phyloP scores from a whole-genome alignment of 2,888 invertebrate genomes.

The Julus scandinavius region DNA sequence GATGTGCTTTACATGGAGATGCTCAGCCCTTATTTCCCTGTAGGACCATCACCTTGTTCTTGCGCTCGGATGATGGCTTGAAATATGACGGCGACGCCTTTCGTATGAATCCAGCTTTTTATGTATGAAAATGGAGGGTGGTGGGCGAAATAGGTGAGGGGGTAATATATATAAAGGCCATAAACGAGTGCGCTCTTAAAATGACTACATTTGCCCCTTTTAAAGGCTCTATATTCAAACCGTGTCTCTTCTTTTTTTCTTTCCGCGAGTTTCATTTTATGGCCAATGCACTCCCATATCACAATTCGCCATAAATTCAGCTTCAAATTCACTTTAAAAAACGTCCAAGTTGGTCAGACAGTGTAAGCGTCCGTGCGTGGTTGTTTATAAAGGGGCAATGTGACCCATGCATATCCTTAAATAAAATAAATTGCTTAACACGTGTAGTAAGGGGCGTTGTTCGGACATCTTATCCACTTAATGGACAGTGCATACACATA shows the following conservation, averaged over 20 bases:
- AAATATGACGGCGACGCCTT: conserved; percentile 49
- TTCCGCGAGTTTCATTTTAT: neutral
- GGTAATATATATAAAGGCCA: conserved; percentile 16
- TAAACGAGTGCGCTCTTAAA: conserved; percentile 47
- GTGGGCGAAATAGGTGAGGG: neutral
- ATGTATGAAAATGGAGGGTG: conserved; percentile 25
- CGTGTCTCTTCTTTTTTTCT: conserved; percentile 39
- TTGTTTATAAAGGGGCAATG: neutral
- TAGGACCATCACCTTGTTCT: conserved; percentile 49
- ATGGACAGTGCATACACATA: too few species aligned
- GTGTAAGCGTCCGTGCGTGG: neutral
- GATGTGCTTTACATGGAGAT: conserved; percentile 49
- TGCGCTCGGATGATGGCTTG: conserved; percentile 42
- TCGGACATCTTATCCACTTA: too few species aligned
- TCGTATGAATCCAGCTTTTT: conserved; percentile 34
- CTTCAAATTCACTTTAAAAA: conserved; percentile 33
- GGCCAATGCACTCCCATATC: conserved; percentile 10
- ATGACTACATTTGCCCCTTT: conserved; percentile 47
- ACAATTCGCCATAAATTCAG: conserved; percentile 33
- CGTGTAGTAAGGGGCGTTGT: too few species aligned
- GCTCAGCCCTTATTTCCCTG: conserved; percentile 46
- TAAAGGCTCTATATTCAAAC: conserved; percentile 40
- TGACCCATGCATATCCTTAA: neutral
- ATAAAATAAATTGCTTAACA: too few species aligned
- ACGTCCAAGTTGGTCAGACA: neutral